phyloP scores from a whole-genome alignment of 2,113 vertebrate species.

The Burhinus bistriatus region DNA sequence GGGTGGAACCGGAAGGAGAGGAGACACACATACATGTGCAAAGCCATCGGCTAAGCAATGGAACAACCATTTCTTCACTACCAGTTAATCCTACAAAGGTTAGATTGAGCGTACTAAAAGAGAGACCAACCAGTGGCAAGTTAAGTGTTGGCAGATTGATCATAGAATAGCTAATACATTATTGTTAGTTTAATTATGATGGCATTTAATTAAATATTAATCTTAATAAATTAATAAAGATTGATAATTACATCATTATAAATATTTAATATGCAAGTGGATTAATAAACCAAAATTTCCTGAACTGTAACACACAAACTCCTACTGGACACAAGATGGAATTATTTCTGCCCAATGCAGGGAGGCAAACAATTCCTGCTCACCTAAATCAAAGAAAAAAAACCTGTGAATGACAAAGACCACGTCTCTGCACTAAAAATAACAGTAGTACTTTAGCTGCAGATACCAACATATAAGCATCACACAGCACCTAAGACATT shows the following conservation, averaged over 20 bases:
- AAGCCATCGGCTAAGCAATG: neutral
- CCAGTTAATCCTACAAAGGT: neutral
- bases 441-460: neutral
- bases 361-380: neutral
- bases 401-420: neutral
- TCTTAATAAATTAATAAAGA: neutral
- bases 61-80: neutral
- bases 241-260: neutral
- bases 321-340: neutral
- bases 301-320: neutral
- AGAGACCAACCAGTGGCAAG: neutral
- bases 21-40: fast-evolving
- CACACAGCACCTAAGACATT: too few relatives aligned
- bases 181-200: neutral
- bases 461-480: neutral
- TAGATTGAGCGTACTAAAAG: neutral
- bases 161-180: neutral
- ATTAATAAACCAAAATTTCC: neutral
- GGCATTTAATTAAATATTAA: neutral
- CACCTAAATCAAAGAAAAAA: neutral
- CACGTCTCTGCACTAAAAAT: neutral
- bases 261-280: neutral
- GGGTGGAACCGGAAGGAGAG: neutral
- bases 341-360: neutral
- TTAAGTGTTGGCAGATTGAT: neutral